These are phyloP conservation scores for Penaeus chinensis DNA, from an alignment of 1,140 invertebrate species.

Conservation along the genomic window DNA sequence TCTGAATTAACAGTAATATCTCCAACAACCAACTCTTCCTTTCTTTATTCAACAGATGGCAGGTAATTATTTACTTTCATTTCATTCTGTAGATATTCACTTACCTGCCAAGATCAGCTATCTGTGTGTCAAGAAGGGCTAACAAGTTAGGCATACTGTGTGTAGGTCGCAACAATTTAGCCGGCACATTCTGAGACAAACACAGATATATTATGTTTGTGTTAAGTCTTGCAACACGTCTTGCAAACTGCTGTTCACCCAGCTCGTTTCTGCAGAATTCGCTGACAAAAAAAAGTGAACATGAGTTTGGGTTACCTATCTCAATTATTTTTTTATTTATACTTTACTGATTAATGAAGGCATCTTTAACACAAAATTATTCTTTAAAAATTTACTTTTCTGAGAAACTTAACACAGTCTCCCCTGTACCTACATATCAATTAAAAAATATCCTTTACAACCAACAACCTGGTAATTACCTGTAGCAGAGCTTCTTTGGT, in stretches of 20 bases:
- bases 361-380: too few relatives aligned
- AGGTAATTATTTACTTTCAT: too few relatives aligned
- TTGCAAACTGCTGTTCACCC: constrained; percentile 77
- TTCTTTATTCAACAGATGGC: too few relatives aligned
- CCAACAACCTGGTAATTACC: constrained; percentile 72
- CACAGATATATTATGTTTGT: constrained; percentile 85
- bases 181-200: constrained; percentile 78
- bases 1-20: too few relatives aligned
- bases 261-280: constrained; percentile 49
- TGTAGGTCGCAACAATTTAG: constrained; percentile 27
- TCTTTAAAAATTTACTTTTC: too few relatives aligned
- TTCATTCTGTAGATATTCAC: neutral
- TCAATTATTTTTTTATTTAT: too few relatives aligned
- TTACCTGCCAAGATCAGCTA: constrained; percentile 47
- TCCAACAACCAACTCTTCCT: too few relatives aligned
- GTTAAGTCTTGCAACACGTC: constrained; percentile 82
- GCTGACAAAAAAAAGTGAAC: constrained; percentile 17
- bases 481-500: constrained; percentile 81
- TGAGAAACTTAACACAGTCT: too few relatives aligned
- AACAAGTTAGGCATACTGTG: constrained; percentile 43
- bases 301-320: neutral
- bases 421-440: neutral
- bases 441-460: neutral
- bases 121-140: constrained; percentile 33
- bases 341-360: too few relatives aligned